Percentiles rank a stretch among this genome's conserved stretches.
These are phyloP conservation scores for Agelas oroides DNA, from an alignment of 37 sponge, comb jelly and placozoan species.

Conservation along the genomic window DNA sequence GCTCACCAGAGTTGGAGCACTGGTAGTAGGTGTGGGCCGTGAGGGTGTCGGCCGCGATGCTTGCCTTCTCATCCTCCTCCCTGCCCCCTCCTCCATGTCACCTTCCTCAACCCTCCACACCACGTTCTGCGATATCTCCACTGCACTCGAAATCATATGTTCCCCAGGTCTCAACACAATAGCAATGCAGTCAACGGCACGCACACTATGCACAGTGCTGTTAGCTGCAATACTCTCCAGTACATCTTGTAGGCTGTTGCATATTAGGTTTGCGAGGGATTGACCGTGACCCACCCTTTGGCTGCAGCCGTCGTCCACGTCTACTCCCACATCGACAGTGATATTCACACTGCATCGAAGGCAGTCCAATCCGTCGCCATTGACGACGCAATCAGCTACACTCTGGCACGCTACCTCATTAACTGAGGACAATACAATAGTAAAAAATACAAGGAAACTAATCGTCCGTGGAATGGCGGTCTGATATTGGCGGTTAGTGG, in stretches of 20 bases:
- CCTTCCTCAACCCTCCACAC: constrained; percentile 13
- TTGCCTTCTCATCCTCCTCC: not conserved
- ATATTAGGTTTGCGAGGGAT: not conserved
- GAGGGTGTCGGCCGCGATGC: not conserved
- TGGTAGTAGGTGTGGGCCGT: not conserved
- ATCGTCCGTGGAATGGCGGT: too few species aligned
- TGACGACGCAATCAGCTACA: too few species aligned
- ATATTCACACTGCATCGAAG: too few species aligned
- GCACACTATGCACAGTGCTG: not conserved
- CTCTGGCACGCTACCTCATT: too few species aligned
- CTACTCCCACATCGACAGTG: not conserved
- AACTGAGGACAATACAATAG: too few species aligned
- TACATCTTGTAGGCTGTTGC: constrained; percentile 14
- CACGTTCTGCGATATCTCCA: constrained; percentile 14
- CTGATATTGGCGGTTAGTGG: too few species aligned
- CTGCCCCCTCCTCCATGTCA: too few species aligned
- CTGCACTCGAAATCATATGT: not conserved
- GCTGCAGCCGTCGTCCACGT: not conserved
- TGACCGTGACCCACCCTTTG: not conserved
- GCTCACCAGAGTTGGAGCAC: not conserved
- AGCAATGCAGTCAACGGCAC: constrained; percentile 8
- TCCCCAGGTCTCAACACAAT: not conserved
- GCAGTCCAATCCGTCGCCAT: too few species aligned
- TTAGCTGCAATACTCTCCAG: not conserved
- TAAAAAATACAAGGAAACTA: too few species aligned